A percentile compares a stretch with the other conserved stretches of the same genome.
Evolutionary conservation across 2,797 vertebrate species (phyloP).

Genomic region (Kryptolebias ocellatus): DNA sequence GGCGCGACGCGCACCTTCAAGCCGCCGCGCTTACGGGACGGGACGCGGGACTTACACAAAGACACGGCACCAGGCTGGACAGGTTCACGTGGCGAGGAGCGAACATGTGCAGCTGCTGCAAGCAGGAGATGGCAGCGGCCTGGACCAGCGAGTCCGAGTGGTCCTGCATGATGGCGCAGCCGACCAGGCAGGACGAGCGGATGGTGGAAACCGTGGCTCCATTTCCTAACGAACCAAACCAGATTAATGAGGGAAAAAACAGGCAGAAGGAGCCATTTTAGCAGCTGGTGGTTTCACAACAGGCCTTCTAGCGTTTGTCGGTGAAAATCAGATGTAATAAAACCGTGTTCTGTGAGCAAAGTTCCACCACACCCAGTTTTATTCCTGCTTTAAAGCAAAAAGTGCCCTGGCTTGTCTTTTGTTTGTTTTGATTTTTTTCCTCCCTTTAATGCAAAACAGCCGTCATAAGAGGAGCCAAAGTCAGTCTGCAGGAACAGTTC

Average conservation of each 20-base stretch:
- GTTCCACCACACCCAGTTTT: background rate
- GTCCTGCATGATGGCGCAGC: constrained; percentile 98
- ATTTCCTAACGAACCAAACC: constrained; percentile 84
- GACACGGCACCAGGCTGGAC: constrained; percentile 96
- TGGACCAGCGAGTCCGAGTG: constrained; percentile 98
- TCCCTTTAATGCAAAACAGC: background rate
- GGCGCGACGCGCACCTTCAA: background rate
- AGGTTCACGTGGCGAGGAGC: constrained; percentile 97
- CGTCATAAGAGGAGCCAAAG: background rate
- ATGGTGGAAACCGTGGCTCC: constrained; percentile 95
- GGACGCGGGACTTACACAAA: constrained; percentile 87
- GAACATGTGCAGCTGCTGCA: constrained; percentile 99
- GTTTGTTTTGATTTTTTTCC: background rate
- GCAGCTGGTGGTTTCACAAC: background rate
- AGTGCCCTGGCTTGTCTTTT: background rate
- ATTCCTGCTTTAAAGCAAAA: background rate
- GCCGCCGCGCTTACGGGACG: no score
- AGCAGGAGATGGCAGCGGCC: constrained; percentile 97
- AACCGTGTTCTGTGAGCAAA: background rate
- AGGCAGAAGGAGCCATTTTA: constrained; percentile 1
- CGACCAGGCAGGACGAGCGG: constrained; percentile 97
- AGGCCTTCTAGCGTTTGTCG: constrained; percentile 2
- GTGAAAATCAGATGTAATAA: background rate
- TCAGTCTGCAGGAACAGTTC: background rate
- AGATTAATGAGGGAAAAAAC: constrained; percentile 16